Conservation (phyloP, 2,113 vertebrate species). For the Catagonus wagneri region DNA sequence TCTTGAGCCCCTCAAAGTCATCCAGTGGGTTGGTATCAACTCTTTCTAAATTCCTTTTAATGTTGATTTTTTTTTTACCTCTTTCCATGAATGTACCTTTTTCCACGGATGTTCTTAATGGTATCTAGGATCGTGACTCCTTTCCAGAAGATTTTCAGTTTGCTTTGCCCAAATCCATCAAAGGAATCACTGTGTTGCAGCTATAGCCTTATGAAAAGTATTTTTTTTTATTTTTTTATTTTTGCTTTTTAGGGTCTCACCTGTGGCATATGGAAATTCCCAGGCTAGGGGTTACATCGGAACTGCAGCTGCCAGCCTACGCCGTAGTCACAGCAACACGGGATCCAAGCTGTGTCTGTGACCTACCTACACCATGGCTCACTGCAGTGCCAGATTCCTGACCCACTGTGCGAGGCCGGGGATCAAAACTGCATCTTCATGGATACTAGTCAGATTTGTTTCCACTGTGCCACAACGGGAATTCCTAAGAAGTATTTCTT, state of each 20-base stretch:
- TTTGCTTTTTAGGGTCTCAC: too few species aligned
- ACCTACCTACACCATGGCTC: too few species aligned
- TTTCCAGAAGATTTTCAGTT: not conserved
- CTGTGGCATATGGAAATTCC: too few species aligned
- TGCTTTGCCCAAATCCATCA: not conserved
- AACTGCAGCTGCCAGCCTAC: too few species aligned
- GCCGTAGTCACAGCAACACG: too few species aligned
- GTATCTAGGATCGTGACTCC: not conserved
- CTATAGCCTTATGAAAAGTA: not conserved
- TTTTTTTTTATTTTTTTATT: not conserved
- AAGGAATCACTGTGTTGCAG: not conserved
- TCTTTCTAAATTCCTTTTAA: not conserved
- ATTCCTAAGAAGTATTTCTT: not conserved
- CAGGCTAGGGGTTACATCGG: too few species aligned
- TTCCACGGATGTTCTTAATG: not conserved
- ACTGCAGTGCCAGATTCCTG: too few species aligned
- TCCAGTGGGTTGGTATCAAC: not conserved
- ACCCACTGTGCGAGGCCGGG: too few species aligned
- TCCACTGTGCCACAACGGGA: too few species aligned
- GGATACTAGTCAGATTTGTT: too few species aligned
- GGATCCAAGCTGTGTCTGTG: too few species aligned
- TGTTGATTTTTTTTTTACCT: not conserved
- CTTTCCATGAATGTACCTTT: not conserved
- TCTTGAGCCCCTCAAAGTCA: not conserved
- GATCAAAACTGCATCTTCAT: too few species aligned